Evolutionary conservation across 2,888 invertebrate genomes (phyloP).

Genomic region (Peribatodes rhomboidaria): DNA sequence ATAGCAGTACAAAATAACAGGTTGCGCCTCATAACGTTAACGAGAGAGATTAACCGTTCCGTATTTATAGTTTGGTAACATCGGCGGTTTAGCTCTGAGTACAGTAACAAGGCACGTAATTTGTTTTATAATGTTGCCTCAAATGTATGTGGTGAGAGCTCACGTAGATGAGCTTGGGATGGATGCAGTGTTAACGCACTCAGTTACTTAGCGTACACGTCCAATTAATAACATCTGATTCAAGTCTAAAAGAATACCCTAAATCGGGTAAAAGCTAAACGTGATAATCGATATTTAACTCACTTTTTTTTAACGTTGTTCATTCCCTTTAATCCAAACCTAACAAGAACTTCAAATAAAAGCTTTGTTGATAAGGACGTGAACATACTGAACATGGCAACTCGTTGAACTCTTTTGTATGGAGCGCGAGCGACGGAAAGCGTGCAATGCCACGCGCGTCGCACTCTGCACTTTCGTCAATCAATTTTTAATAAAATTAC

Average conservation of each 20-base stretch:
- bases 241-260: too few species aligned
- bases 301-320: too few species aligned
- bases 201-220: background rate
- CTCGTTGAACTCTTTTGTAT: conserved; percentile 82
- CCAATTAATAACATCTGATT: too few species aligned
- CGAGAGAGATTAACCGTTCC: conserved; percentile 64
- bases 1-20: conserved; percentile 77
- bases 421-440: conserved; percentile 50
- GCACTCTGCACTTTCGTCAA: conserved; percentile 45
- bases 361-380: background rate
- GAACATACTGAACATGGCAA: conserved; percentile 41
- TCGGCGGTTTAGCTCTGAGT: conserved; percentile 29
- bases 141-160: conserved; percentile 36
- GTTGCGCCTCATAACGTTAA: conserved; percentile 72
- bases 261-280: too few species aligned
- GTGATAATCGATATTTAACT: too few species aligned
- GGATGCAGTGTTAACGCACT: conserved; percentile 8
- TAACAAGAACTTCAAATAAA: background rate
- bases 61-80: conserved; percentile 55
- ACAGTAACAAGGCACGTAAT: conserved; percentile 34
- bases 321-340: background rate
- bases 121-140: conserved; percentile 37
- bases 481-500: conserved; percentile 71
- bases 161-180: conserved; percentile 45
- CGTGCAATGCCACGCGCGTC: conserved; percentile 44